These are phyloP conservation scores for Drosophila cognata DNA, from an alignment of 2,888 invertebrate species.

Conservation along the genomic window DNA sequence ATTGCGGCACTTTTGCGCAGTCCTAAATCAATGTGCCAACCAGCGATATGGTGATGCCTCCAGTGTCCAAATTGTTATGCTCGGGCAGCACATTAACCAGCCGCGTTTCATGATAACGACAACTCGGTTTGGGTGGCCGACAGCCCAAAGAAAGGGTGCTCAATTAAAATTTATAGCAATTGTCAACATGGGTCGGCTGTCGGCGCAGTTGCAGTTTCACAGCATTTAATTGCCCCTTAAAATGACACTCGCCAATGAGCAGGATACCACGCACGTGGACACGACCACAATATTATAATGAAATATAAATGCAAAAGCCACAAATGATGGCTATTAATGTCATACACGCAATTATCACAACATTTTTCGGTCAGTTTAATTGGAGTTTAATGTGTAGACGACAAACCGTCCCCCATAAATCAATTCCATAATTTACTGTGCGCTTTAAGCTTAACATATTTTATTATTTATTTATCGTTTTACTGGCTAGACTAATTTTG, in stretches of 20 bases:
- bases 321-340: conserved; percentile 72
- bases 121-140: background rate
- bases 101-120: conserved; percentile 39
- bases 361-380: conserved; percentile 62
- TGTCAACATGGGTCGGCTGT: conserved; percentile 19
- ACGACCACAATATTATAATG: conserved; percentile 68
- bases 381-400: conserved; percentile 64
- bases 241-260: conserved; percentile 31
- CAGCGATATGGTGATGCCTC: conserved; percentile 25
- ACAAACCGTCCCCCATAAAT: conserved; percentile 43
- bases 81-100: conserved; percentile 50
- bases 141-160: conserved; percentile 7
- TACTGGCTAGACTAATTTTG: background rate
- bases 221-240: conserved; percentile 70
- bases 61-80: conserved; percentile 53
- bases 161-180: conserved; percentile 78
- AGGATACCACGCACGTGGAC: background rate
- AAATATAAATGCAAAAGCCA: conserved; percentile 61
- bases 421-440: conserved; percentile 7
- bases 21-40: conserved; percentile 47
- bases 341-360: conserved; percentile 71
- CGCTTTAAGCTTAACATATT: background rate
- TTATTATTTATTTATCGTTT: background rate
- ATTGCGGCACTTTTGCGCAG: conserved; percentile 40
- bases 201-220: conserved; percentile 52